Evolutionary conservation across 1,140 invertebrate genomes (phyloP), one percentile per base, ranked within the genome.

Genomic region (Eciton burchellii): DNA sequence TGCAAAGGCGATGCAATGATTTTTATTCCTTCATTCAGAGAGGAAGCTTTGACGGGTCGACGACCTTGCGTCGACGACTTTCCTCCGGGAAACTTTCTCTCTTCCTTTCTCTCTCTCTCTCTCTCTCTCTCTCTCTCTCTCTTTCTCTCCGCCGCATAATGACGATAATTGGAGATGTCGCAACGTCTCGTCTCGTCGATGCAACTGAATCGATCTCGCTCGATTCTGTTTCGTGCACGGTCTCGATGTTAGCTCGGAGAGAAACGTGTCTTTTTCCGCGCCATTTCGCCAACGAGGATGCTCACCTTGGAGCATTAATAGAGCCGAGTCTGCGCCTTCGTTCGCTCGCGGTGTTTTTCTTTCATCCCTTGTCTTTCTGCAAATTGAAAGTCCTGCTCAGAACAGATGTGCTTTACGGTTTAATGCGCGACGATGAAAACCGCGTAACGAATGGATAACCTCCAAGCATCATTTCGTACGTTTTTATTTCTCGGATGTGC

Each of bases 251-350:
- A 29, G 41, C 21, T 11, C 52, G 21, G 49, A 45, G 26, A 81
- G 52, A 76, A 26, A 86, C 72, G 12, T 68, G 11, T 84, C 72
- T 84, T 87, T 77, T 88, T 79, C 73, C 59, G 29, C 9, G 57
- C 66, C 54, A 56, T 88, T 82, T 68, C 56, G 83, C 62, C 88
- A 88, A 88, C 86, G 87, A 88, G 66, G 81, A 83, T 84, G 88
- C 82, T 89, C 83, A 89, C 88, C 88, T 89, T 88, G 85, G 74
- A 47, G 56, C 88, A 83, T 89, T 87, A 87, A 89, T 89, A 89
- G 85, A 89, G 66, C 71, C 84, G 62, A 68, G 60, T 49, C 73
- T 35, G 65, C 81, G 12, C 49, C 63, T 81, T 54, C 52, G 74
- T 56, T 63, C 77, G 63, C 29, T 60, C 26, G 29, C 52, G 49